Evolutionary conservation across 2,113 vertebrate species (phyloP), one percentile per base, ranked within the genome.

Genomic region (Bos taurus): DNA sequence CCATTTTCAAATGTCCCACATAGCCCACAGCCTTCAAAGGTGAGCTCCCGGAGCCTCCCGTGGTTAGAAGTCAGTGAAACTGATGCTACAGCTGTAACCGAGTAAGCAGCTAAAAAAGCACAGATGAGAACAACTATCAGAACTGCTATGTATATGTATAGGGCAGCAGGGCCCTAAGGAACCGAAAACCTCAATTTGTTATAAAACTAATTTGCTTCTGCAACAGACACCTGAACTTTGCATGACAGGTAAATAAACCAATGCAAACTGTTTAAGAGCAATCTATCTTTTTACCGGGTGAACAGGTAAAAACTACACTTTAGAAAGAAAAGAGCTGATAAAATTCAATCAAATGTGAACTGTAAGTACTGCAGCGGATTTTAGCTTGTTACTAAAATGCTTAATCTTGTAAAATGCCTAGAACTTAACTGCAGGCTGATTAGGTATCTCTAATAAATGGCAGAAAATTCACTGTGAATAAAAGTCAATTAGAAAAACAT

Each of bases 381-480:
- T 91, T n/a, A 87, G 52, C 84, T 82, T 88, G 28, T 71, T 57
- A 81, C 52, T 94, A 74, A 95, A 85, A 82, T 82, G 56, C 77
- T 56, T 95, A 80, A 56, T 88, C 86, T 89, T 89, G 12, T 91
- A 80, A 96, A 93, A 95, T 64, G 33, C 62, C 46, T 64, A 83
- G 33, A 87, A 80, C 19, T 82, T 88, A 71, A 78, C 0, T 56
- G 56, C 36, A 71, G 46, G 25, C 21, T 7, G 82, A 88, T 81
- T 83, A 85, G 36, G 17, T 74, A 59, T 30, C 64, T 17, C 40
- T 67, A 2, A 2, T 86, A 92, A 94, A 91, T 17, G 33, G 30
- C 17, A 88, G 48, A 91, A 83, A 78, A 43, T 88, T 88, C 60
- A 91, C 40, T 78, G 50, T 81, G 40, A 86, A 80, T 59, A 78